Evolutionary conservation across 2,888 invertebrate genomes (phyloP).

Genomic region (Eutolmus rufibarbis): DNA sequence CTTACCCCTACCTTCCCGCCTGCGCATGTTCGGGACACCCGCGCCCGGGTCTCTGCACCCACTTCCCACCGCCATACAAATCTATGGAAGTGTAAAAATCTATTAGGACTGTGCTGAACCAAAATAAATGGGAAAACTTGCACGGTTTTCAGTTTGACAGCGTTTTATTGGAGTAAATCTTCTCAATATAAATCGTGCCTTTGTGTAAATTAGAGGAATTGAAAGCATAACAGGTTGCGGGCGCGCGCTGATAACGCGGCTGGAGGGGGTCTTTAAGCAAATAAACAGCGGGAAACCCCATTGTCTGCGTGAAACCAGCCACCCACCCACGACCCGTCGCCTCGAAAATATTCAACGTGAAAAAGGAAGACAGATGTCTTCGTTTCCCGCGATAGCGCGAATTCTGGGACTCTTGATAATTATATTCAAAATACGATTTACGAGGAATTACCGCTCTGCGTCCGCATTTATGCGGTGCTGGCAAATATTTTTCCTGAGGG

Average conservation of each 20-base stretch:
- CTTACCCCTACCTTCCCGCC: not conserved
- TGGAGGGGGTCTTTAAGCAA: not conserved
- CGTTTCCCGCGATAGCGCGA: not conserved
- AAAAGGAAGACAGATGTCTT: constrained; percentile 4
- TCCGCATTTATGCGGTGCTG: not conserved
- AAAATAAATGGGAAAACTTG: constrained; percentile 42
- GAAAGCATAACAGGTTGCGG: constrained; percentile 31
- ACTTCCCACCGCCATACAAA: not conserved
- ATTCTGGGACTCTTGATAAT: not conserved
- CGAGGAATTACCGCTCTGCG: not conserved
- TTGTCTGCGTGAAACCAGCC: not conserved
- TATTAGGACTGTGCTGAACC: constrained; percentile 28
- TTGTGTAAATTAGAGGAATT: constrained; percentile 43
- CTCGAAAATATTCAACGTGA: not conserved
- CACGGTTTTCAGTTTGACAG: constrained; percentile 28
- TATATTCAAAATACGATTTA: not conserved
- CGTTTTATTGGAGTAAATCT: constrained; percentile 34
- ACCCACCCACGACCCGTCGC: not conserved
- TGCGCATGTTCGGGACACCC: not conserved
- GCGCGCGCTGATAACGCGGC: constrained; percentile 10
- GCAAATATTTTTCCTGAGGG: not conserved
- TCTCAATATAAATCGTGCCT: constrained; percentile 41
- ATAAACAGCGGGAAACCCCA: constrained; percentile 4
- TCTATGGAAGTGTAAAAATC: constrained; percentile 30
- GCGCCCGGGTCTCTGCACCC: not conserved